Conservation (phyloP, 2,888 invertebrate genomes). For the Synanthedon myopaeformis region DNA sequence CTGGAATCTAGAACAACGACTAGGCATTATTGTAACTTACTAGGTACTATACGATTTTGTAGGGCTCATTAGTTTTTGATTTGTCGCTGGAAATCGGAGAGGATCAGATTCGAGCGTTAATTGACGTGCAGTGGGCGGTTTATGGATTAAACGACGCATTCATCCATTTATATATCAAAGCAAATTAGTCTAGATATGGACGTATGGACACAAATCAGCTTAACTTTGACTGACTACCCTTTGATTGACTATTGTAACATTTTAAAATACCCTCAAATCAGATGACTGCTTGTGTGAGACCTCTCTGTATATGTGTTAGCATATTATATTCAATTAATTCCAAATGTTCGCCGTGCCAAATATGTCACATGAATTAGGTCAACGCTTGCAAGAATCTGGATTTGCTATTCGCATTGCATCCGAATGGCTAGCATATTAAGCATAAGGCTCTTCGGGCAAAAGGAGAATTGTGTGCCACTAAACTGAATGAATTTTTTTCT, state of each 20-base stretch:
- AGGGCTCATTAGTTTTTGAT: no score
- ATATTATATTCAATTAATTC: background rate
- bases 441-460: no score
- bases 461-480: background rate
- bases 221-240: background rate
- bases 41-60: no score
- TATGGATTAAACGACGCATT: background rate
- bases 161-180: background rate
- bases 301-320: background rate
- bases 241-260: background rate
- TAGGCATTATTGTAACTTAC: no score
- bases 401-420: background rate
- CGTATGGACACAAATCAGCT: background rate
- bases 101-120: background rate
- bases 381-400: slow-evolving; percentile 4
- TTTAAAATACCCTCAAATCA: background rate
- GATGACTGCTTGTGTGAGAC: background rate
- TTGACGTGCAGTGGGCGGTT: background rate
- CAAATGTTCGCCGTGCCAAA: slow-evolving; percentile 11
- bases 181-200: background rate
- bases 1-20: no score
- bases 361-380: slow-evolving; percentile 16
- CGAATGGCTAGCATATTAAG: background rate
- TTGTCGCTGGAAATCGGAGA: background rate
- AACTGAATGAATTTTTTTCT: no score